A percentile compares a stretch with the other conserved stretches of the same genome.
phyloP scores from a whole-genome alignment of 2,888 invertebrate genomes.

The Melanophora roralis region DNA sequence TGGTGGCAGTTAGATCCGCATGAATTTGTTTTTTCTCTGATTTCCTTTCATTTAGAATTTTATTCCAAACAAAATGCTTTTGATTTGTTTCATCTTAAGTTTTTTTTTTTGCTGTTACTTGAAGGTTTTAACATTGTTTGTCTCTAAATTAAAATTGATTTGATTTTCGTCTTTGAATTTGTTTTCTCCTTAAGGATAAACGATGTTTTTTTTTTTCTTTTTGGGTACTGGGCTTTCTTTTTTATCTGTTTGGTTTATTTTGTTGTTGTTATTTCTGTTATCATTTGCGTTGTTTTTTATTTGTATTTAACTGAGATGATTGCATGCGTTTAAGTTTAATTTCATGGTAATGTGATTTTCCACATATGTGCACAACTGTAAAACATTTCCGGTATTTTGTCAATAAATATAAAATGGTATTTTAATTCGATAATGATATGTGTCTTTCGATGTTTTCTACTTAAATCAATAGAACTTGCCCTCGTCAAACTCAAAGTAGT shows the following conservation, averaged over 20 bases:
- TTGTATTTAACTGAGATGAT: conserved; percentile 11
- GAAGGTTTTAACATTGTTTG: conserved; percentile 44
- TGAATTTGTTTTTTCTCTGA: conserved; percentile 25
- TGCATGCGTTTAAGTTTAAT: conserved; percentile 38
- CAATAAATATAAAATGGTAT: conserved; percentile 62
- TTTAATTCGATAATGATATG: conserved; percentile 65
- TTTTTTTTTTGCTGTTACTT: conserved; percentile 32
- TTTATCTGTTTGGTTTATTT: background rate
- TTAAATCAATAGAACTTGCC: background rate
- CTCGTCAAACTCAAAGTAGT: background rate
- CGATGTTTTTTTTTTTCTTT: conserved; percentile 1
- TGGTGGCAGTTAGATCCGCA: background rate
- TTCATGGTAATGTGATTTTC: conserved; percentile 58
- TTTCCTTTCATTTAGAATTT: conserved; percentile 13
- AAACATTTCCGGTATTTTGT: conserved; percentile 62
- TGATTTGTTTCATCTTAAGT: background rate
- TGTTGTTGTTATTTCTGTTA: background rate
- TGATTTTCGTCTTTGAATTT: conserved; percentile 61
- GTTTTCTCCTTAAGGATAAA: background rate
- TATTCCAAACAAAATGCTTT: conserved; percentile 4
- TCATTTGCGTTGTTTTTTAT: background rate
- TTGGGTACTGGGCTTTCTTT: conserved; percentile 2
- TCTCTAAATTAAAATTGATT: conserved; percentile 66
- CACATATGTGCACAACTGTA: conserved; percentile 43
- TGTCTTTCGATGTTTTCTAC: background rate